phyloP scores from a whole-genome alignment of 2,797 vertebrate species.

The Perodicticus potto region DNA sequence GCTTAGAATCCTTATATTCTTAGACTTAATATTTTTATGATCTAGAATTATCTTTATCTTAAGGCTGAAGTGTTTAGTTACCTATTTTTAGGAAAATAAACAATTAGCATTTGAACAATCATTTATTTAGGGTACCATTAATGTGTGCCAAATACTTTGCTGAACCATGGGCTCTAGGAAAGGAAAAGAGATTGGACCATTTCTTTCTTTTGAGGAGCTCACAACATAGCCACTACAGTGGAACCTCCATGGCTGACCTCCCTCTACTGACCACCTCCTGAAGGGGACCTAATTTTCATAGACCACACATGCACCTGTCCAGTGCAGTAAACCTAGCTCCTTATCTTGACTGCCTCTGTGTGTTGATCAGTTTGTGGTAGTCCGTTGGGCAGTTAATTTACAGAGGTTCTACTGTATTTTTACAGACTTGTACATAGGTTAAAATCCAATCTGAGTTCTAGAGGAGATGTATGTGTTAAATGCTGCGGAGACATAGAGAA shows the following conservation, averaged over 20 bases:
- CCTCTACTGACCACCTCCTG: too few relatives aligned
- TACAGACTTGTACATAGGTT: constrained; percentile 16
- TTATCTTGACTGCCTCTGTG: too few relatives aligned
- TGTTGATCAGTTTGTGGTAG: too few relatives aligned
- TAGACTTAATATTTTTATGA: background rate
- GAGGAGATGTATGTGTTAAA: background rate
- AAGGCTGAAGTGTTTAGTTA: constrained; percentile 17
- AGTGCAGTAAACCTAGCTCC: too few relatives aligned
- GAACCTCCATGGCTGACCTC: too few relatives aligned
- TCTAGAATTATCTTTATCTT: constrained; percentile 4
- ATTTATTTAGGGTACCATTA: constrained; percentile 15
- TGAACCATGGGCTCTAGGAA: background rate
- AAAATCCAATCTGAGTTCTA: constrained; percentile 5
- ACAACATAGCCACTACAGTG: background rate
- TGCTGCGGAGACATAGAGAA: background rate
- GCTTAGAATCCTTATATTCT: constrained; percentile 31
- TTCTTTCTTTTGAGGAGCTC: background rate
- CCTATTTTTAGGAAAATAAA: constrained; percentile 12
- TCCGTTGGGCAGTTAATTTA: too few relatives aligned
- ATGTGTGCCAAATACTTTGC: background rate
- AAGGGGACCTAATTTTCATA: too few relatives aligned
- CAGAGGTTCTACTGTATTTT: background rate
- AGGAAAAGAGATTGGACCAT: background rate
- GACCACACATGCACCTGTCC: too few relatives aligned
- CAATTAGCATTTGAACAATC: background rate